phyloP scores from a whole-genome alignment of 2,888 invertebrate species.

The Parapristionchus giblindavisi region DNA sequence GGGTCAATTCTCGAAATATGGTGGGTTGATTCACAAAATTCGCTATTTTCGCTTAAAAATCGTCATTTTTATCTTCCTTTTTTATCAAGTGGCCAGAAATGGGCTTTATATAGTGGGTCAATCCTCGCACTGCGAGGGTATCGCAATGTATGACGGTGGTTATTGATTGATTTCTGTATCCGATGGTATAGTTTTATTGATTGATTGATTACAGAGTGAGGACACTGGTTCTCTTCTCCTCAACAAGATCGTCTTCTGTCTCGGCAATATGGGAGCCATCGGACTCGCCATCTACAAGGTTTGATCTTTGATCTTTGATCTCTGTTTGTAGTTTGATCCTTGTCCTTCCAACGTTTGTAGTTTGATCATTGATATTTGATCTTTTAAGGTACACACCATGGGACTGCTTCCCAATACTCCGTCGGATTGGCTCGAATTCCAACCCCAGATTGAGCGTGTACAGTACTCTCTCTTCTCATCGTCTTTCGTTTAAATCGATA shows the following conservation, averaged over 20 bases:
- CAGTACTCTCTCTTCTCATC: slow-evolving; percentile 50
- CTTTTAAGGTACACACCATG: slow-evolving; percentile 65
- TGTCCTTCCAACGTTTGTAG: no score
- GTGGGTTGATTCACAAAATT: no score
- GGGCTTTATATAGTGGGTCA: no score
- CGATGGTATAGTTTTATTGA: no score
- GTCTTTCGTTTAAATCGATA: slow-evolving; percentile 40
- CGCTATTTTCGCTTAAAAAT: no score
- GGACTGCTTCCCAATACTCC: slow-evolving; percentile 67
- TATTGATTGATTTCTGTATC: no score
- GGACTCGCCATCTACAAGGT: slow-evolving; percentile 67
- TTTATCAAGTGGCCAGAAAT: no score
- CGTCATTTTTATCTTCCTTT: no score
- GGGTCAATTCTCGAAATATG: no score
- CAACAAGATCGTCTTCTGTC: slow-evolving; percentile 64
- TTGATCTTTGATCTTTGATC: not conserved
- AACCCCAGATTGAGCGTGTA: slow-evolving; percentile 50
- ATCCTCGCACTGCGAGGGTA: no score
- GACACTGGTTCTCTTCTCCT: slow-evolving; percentile 58
- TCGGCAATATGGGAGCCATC: slow-evolving; percentile 67
- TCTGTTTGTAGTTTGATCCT: no score
- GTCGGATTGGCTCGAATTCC: slow-evolving; percentile 64
- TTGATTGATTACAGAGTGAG: slow-evolving; percentile 50
- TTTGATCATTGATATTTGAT: slow-evolving; percentile 10
- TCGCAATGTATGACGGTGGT: no score